Conservation (phyloP, 2,113 vertebrate species). For the Dipodomys stephensi region DNA sequence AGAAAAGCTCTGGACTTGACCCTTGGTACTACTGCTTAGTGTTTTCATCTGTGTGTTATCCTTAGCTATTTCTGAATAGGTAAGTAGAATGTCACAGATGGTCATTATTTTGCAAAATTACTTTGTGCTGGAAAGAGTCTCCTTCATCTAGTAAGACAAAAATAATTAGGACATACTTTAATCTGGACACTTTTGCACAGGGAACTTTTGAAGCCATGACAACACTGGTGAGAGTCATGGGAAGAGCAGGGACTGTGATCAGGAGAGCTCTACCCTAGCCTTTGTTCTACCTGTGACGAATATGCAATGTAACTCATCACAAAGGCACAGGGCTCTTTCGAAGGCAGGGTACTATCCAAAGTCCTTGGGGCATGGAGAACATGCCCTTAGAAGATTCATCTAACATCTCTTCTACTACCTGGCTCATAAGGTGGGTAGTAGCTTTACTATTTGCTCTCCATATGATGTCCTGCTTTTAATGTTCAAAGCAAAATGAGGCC, state of each 20-base stretch:
- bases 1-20: background rate
- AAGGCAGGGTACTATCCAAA: background rate
- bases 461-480: background rate
- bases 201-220: conserved; percentile 6
- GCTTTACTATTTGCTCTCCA: background rate
- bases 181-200: background rate
- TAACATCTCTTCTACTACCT: background rate
- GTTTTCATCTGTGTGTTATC: background rate
- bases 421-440: background rate
- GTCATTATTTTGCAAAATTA: conserved; percentile 20
- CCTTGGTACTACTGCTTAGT: too few relatives aligned
- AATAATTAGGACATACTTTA: conserved; percentile 10
- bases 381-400: background rate
- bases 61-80: background rate
- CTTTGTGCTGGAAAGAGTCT: background rate
- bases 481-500: background rate
- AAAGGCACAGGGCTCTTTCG: background rate
- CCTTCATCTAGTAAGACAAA: background rate
- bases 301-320: background rate
- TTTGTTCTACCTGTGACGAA: background rate
- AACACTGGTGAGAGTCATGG: background rate
- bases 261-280: background rate
- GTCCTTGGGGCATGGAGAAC: background rate
- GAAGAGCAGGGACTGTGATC: background rate
- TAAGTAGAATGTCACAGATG: background rate